These are phyloP conservation scores for Dendrocincla tyrannina DNA, from an alignment of 2,797 vertebrate species.

Conservation along the genomic window DNA sequence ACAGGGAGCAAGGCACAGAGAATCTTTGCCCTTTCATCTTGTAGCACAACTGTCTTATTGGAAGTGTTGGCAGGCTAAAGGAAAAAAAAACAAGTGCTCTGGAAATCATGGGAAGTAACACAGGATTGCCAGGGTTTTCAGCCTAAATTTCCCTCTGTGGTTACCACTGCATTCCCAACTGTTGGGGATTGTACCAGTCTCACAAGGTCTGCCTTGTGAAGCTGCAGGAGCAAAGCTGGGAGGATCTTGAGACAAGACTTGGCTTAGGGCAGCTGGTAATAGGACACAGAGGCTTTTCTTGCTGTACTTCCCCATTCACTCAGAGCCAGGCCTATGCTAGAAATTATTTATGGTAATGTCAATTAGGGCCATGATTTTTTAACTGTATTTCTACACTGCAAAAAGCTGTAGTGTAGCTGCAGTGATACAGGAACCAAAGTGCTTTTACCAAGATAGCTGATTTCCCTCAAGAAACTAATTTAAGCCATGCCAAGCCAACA, in stretches of 20 bases:
- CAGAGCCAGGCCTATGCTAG: constrained; percentile 48
- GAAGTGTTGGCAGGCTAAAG: constrained; percentile 33
- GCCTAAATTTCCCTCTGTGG: background rate
- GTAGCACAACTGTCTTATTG: constrained; percentile 38
- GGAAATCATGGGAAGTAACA: background rate
- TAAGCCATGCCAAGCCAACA: constrained; percentile 55
- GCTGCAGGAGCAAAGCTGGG: background rate
- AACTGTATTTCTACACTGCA: constrained; percentile 48
- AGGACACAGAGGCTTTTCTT: constrained; percentile 23
- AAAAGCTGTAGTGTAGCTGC: constrained; percentile 54
- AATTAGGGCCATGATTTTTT: constrained; percentile 69
- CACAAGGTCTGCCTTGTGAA: background rate
- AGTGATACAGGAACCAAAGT: constrained; percentile 56
- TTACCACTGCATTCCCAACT: background rate
- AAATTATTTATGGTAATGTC: constrained; percentile 69
- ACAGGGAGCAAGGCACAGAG: background rate
- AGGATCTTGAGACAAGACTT: background rate
- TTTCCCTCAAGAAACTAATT: constrained; percentile 69
- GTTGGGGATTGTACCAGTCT: background rate
- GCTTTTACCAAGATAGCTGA: constrained; percentile 66
- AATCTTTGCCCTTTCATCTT: constrained; percentile 60
- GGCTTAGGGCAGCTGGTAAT: background rate
- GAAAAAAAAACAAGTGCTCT: background rate
- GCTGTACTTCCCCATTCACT: constrained; percentile 35
- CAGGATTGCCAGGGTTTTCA: background rate